These are phyloP conservation scores for Eurytoma adleriae DNA, from an alignment of 2,888 invertebrate species.

Conservation along the genomic window DNA sequence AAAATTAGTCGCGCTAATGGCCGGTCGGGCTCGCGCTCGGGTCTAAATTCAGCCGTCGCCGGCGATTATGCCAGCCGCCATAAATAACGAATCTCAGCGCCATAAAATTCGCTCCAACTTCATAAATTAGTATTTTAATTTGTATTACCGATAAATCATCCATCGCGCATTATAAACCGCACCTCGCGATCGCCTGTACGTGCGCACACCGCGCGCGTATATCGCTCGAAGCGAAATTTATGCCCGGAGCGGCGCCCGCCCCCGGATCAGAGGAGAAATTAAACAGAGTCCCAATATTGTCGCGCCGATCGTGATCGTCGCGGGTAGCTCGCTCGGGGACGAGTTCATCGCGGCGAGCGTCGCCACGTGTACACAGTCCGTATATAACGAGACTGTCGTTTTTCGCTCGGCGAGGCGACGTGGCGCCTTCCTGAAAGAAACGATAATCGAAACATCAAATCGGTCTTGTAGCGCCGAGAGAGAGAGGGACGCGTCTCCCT, in stretches of 20 bases:
- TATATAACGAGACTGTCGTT: constrained; percentile 43
- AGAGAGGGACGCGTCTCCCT: constrained; percentile 58
- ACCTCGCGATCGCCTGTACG: constrained; percentile 33
- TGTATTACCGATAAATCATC: constrained; percentile 56
- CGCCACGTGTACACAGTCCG: constrained; percentile 11
- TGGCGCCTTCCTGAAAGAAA: constrained; percentile 63
- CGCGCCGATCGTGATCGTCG: not conserved
- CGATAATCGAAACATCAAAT: constrained; percentile 64
- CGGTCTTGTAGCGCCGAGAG: constrained; percentile 62
- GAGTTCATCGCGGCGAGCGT: constrained; percentile 44
- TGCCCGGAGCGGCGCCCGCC: constrained; percentile 15
- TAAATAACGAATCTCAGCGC: constrained; percentile 53
- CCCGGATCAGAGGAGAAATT: constrained; percentile 32
- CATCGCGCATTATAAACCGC: constrained; percentile 52
- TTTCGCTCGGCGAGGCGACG: constrained; percentile 21
- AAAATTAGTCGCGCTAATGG: constrained; percentile 55
- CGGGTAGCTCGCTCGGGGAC: constrained; percentile 18
- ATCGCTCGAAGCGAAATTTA: constrained; percentile 50
- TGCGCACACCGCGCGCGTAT: not conserved
- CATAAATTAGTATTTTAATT: constrained; percentile 59
- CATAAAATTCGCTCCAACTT: constrained; percentile 44
- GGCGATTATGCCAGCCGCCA: constrained; percentile 27
- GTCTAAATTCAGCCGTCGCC: constrained; percentile 29
- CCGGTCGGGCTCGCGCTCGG: constrained; percentile 9
- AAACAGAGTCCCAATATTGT: constrained; percentile 55